Conservation (phyloP, 2,888 invertebrate species). For the Chaetogeoica ovagalla region DNA sequence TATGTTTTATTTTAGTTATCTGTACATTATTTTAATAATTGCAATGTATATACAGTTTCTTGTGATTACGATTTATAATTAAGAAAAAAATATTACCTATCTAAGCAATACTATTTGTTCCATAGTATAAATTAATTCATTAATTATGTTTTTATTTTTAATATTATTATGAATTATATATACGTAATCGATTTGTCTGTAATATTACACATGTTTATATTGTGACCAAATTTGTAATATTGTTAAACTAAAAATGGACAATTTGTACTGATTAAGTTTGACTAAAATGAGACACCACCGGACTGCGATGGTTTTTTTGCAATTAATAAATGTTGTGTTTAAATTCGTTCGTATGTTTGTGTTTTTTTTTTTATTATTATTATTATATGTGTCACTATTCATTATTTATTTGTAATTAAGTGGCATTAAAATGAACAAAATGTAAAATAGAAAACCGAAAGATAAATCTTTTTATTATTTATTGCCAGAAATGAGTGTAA, state of each 20-base stretch:
- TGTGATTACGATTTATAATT: constrained; percentile 33
- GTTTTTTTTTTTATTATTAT: not conserved
- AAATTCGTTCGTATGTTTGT: constrained; percentile 22
- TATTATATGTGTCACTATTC: not conserved
- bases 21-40: constrained; percentile 13
- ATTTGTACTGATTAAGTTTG: constrained; percentile 44
- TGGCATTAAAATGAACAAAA: no score
- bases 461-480: no score
- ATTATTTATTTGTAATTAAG: not conserved
- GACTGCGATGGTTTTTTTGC: constrained; percentile 38
- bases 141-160: constrained; percentile 28
- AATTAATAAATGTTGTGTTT: constrained; percentile 46
- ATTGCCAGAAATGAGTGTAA: no score
- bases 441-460: no score
- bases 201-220: constrained; percentile 17
- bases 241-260: constrained; percentile 19
- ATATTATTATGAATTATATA: constrained; percentile 35
- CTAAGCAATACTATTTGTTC: constrained; percentile 46
- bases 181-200: constrained; percentile 30
- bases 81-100: constrained; percentile 6
- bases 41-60: constrained; percentile 33
- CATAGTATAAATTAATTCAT: constrained; percentile 22
- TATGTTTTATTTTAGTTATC: constrained; percentile 32
- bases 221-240: constrained; percentile 21
- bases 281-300: constrained; percentile 15